Conservation (phyloP, 1,140 invertebrate species). For the Platyscapa corneri region DNA sequence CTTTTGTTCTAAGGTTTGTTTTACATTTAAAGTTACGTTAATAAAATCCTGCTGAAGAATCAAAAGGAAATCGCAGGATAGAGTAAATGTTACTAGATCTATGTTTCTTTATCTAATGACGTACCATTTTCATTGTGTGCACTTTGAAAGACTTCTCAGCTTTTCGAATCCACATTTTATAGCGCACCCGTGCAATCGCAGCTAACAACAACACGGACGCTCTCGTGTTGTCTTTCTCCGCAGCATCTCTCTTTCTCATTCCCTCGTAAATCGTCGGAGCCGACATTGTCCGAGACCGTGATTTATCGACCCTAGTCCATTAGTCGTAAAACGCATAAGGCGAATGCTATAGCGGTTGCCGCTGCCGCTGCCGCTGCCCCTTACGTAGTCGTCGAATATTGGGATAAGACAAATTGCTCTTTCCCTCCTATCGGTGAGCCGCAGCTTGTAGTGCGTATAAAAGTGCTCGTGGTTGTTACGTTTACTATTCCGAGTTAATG, state of each 20-base stretch:
- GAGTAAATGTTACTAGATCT: background rate
- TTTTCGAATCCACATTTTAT: conserved; percentile 27
- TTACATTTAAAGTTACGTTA: background rate
- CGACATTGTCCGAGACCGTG: conserved; percentile 60
- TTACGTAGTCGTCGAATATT: conserved; percentile 50
- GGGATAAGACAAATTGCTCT: conserved; percentile 62
- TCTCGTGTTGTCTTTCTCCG: background rate
- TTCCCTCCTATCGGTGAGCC: conserved; percentile 20
- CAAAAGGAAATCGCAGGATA: background rate
- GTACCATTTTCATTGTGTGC: conserved; percentile 10
- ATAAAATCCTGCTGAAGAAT: background rate
- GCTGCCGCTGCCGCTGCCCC: background rate
- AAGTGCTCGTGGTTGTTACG: background rate
- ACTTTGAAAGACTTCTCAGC: background rate
- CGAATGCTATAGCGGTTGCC: conserved; percentile 58
- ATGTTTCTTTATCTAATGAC: conserved; percentile 18
- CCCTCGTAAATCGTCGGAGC: conserved; percentile 61
- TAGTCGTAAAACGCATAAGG: conserved; percentile 62
- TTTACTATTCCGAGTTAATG: background rate
- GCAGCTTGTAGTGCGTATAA: background rate
- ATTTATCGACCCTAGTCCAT: conserved; percentile 67
- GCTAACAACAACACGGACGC: background rate
- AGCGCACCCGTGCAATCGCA: conserved; percentile 12
- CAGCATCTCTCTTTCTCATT: background rate
- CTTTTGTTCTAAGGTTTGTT: background rate